Percentiles rank a stretch among this genome's conserved stretches.
phyloP scores from a whole-genome alignment of 1,140 invertebrate genomes.

The Drosophila kikkawai region DNA sequence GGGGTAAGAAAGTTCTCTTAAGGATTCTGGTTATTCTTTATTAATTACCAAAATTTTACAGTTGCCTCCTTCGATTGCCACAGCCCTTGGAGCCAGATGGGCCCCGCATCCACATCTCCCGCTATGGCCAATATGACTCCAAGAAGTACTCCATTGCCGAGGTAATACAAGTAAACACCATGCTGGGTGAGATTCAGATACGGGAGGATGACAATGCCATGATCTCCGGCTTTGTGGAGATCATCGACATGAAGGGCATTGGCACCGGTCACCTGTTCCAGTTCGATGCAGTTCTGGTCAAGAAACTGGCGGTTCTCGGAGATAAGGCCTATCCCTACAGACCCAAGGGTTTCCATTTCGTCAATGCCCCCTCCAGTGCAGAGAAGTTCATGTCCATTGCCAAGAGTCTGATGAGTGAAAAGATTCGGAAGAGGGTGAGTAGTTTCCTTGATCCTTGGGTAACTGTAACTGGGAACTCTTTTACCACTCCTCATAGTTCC shows the following conservation, averaged over 20 bases:
- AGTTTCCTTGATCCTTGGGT: not conserved
- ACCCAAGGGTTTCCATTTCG: slow-evolving; percentile 86
- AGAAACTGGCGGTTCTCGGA: slow-evolving; percentile 85
- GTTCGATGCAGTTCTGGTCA: slow-evolving; percentile 85
- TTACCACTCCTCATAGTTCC: slow-evolving; percentile 46
- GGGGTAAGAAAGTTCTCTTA: slow-evolving; percentile 39
- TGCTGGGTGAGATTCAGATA: slow-evolving; percentile 85
- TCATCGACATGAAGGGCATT: slow-evolving; percentile 85
- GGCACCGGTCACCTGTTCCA: slow-evolving; percentile 86
- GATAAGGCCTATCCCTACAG: slow-evolving; percentile 86
- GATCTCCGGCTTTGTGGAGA: slow-evolving; percentile 85
- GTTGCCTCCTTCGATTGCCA: slow-evolving; percentile 77
- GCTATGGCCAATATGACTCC: slow-evolving; percentile 85
- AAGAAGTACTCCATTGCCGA: slow-evolving; percentile 84
- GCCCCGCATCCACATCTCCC: slow-evolving; percentile 86
- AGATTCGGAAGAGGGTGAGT: slow-evolving; percentile 86
- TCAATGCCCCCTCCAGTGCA: slow-evolving; percentile 86
- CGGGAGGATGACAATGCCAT: slow-evolving; percentile 85
- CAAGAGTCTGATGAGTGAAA: slow-evolving; percentile 86
- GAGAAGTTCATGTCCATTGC: slow-evolving; percentile 86
- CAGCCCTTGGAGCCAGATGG: slow-evolving; percentile 84
- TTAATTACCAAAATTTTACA: slow-evolving; percentile 3
- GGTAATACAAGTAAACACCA: slow-evolving; percentile 84
- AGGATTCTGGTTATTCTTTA: not conserved
- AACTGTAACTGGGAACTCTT: not conserved